A percentile compares a stretch with the other conserved stretches of the same genome.
Conservation (phyloP, 2,797 vertebrate genomes). For the Manis crassicaudata region DNA sequence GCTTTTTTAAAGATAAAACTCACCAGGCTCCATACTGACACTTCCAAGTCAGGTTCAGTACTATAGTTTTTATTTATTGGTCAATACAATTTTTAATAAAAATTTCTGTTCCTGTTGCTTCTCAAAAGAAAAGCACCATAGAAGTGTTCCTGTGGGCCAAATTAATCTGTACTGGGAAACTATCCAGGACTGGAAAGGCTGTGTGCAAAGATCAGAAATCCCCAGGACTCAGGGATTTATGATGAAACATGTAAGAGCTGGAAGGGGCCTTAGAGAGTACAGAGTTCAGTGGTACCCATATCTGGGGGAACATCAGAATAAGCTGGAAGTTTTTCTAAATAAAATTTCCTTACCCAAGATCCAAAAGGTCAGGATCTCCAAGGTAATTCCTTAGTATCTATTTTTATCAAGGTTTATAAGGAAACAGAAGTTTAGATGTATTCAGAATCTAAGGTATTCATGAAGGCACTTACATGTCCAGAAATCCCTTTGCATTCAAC, state of each 20-base stretch:
- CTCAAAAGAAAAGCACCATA: conserved; percentile 26
- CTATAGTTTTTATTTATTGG: conserved; percentile 35
- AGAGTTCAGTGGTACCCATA: background rate
- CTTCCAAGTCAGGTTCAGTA: conserved; percentile 15
- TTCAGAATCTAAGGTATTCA: background rate
- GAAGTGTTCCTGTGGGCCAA: background rate
- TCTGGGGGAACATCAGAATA: background rate
- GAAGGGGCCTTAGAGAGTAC: background rate
- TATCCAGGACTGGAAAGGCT: background rate
- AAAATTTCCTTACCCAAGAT: background rate
- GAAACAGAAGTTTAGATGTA: background rate
- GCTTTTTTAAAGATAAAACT: conserved; percentile 7
- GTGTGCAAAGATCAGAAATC: background rate
- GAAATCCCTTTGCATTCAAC: background rate
- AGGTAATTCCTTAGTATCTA: background rate
- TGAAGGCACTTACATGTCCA: background rate
- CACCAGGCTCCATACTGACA: background rate
- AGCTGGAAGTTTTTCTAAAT: background rate
- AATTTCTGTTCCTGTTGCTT: background rate
- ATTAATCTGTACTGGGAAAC: conserved; percentile 29
- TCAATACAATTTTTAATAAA: background rate
- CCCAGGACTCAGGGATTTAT: background rate
- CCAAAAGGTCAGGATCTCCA: background rate
- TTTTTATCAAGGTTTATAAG: conserved; percentile 38
- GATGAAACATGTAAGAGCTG: background rate